These are phyloP conservation scores for Porites evermanni DNA, from an alignment of 92 coral and sea anemone genomes.

Conservation along the genomic window DNA sequence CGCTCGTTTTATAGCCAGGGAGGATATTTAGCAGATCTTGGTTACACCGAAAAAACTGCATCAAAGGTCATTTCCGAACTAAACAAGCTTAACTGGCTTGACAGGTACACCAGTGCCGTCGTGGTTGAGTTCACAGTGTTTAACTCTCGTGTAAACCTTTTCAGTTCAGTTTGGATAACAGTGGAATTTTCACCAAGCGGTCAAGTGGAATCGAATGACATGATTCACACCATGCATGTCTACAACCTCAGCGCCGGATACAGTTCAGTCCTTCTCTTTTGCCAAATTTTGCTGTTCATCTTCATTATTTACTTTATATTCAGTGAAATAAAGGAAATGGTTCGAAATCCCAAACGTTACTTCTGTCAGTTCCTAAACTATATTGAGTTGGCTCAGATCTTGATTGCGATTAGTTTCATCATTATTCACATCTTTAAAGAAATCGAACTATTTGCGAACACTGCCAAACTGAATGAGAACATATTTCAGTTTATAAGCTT, in stretches of 20 bases:
- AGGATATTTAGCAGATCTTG: constrained; percentile 61
- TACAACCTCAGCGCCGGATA: constrained; percentile 64
- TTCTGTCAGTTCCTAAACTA: constrained; percentile 56
- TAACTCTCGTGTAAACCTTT: constrained; percentile 60
- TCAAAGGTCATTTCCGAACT: constrained; percentile 10
- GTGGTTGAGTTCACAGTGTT: constrained; percentile 57
- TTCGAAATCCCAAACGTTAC: constrained; percentile 8
- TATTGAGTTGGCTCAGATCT: constrained; percentile 55
- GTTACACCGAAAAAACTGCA: constrained; percentile 31
- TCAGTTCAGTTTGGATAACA: constrained; percentile 47
- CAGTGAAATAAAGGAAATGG: constrained; percentile 35
- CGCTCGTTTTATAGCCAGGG: constrained; percentile 33
- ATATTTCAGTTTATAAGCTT: constrained; percentile 53
- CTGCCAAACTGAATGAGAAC: constrained; percentile 30
- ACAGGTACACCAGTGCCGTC: constrained; percentile 49
- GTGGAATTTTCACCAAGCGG: constrained; percentile 58
- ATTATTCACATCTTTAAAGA: constrained; percentile 48
- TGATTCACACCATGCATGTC: constrained; percentile 50
- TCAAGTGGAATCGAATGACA: constrained; percentile 23
- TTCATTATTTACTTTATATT: constrained; percentile 49
- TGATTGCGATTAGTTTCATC: constrained; percentile 45
- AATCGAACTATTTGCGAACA: constrained; percentile 37
- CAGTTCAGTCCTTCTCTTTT: constrained; percentile 50
- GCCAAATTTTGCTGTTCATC: constrained; percentile 51
- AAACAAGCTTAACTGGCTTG: constrained; percentile 44